Conservation (phyloP, 2,888 invertebrate genomes). For the Phlogophora meticulosa region DNA sequence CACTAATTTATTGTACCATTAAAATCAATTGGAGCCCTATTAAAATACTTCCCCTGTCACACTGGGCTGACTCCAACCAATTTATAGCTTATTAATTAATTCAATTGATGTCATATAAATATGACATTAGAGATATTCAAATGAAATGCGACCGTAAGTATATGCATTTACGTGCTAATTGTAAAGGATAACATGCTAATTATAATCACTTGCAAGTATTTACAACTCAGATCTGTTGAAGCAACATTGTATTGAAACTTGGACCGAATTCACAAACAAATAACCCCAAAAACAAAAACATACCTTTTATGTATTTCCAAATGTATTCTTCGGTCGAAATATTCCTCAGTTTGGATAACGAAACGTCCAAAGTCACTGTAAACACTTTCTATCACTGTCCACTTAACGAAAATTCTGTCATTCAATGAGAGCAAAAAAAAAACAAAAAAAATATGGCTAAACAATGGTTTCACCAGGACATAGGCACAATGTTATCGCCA, state of each 20-base stretch:
- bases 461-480: constrained; percentile 69
- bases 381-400: constrained; percentile 83
- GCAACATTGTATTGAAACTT: constrained; percentile 66
- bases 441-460: constrained; percentile 62
- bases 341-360: constrained; percentile 88
- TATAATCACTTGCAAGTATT: constrained; percentile 23
- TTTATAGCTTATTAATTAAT: constrained; percentile 45
- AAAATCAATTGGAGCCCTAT: constrained; percentile 49
- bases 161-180: constrained; percentile 14
- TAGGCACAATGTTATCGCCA: constrained; percentile 79
- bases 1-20: constrained; percentile 45
- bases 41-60: constrained; percentile 35
- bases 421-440: constrained; percentile 62
- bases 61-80: constrained; percentile 4
- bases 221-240: constrained; percentile 7
- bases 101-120: constrained; percentile 41
- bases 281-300: constrained; percentile 58
- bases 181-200: constrained; percentile 44
- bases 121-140: constrained; percentile 37
- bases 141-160: constrained; percentile 39
- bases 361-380: constrained; percentile 82
- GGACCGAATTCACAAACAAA: constrained; percentile 77
- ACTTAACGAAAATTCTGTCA: constrained; percentile 72
- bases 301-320: constrained; percentile 89
- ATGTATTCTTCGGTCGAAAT: constrained; percentile 84